phyloP scores from a whole-genome alignment of 2,113 vertebrate species.

The Acanthisitta chloris region DNA sequence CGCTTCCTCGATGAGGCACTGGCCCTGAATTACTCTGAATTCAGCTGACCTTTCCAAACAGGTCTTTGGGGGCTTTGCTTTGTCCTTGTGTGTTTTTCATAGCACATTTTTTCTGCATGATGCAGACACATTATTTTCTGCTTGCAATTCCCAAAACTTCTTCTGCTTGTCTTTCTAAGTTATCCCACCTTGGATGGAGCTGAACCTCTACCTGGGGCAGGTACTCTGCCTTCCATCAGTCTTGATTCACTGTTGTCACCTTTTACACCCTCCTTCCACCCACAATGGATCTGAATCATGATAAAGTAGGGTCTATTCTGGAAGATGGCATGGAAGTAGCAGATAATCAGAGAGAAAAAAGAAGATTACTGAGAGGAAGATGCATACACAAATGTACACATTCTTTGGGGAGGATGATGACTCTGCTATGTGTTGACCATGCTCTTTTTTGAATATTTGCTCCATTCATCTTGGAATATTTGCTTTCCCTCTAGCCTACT shows the following conservation, averaged over 20 bases:
- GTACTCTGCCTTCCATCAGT: background rate
- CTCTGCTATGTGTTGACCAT: background rate
- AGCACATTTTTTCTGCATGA: background rate
- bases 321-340: background rate
- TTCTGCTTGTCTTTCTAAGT: background rate
- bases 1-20: background rate
- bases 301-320: background rate
- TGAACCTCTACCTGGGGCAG: background rate
- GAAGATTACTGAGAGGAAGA: background rate
- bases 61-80: background rate
- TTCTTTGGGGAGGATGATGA: background rate
- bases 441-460: background rate
- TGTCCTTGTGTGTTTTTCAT: background rate
- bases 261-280: background rate
- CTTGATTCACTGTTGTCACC: background rate
- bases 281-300: background rate
- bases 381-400: rapidly evolving
- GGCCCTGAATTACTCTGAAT: background rate
- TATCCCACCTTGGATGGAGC: background rate
- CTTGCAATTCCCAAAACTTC: background rate
- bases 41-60: background rate
- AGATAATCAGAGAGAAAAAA: background rate
- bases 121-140: background rate
- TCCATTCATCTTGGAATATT: background rate
- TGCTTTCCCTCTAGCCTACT: background rate